phyloP scores from a whole-genome alignment of 2,888 invertebrate species.

The Blastobasis lacticolella region DNA sequence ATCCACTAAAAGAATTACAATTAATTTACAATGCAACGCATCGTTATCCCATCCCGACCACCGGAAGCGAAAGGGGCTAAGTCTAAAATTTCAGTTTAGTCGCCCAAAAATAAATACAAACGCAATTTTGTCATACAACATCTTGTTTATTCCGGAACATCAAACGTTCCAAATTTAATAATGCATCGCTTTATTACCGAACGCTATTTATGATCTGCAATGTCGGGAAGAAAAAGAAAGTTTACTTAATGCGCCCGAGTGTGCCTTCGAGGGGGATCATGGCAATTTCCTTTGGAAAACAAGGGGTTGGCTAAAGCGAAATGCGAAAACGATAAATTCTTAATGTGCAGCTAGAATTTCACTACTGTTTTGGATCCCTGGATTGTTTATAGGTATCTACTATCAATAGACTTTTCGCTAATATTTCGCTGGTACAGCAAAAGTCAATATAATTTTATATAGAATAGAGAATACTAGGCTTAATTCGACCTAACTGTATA shows the following conservation, averaged over 20 bases:
- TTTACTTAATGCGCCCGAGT: constrained; percentile 42
- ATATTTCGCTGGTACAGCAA: too few species aligned
- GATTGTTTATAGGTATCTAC: too few species aligned
- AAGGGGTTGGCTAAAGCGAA: constrained; percentile 46
- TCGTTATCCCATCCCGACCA: too few species aligned
- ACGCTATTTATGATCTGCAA: constrained; percentile 26
- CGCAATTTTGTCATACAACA: constrained; percentile 16
- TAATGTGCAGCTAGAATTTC: constrained; percentile 17
- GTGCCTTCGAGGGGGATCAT: constrained; percentile 32
- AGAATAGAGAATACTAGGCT: too few species aligned
- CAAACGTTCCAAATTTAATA: constrained; percentile 56
- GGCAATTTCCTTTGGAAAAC: constrained; percentile 60
- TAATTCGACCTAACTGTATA: too few species aligned
- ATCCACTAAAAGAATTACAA: too few species aligned
- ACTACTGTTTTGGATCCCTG: background rate
- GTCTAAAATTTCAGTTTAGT: too few species aligned
- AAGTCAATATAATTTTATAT: too few species aligned
- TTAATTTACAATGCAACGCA: too few species aligned
- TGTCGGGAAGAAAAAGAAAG: constrained; percentile 24
- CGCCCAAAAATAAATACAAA: constrained; percentile 8
- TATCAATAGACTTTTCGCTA: too few species aligned
- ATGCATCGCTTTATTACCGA: constrained; percentile 53
- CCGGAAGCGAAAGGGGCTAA: too few species aligned
- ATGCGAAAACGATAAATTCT: constrained; percentile 33
- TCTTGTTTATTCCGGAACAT: constrained; percentile 38